A percentile compares a stretch with the other conserved stretches of the same genome.
These are phyloP conservation scores for Laticauda laticaudata DNA, from an alignment of 2,113 vertebrate species.

Conservation along the genomic window DNA sequence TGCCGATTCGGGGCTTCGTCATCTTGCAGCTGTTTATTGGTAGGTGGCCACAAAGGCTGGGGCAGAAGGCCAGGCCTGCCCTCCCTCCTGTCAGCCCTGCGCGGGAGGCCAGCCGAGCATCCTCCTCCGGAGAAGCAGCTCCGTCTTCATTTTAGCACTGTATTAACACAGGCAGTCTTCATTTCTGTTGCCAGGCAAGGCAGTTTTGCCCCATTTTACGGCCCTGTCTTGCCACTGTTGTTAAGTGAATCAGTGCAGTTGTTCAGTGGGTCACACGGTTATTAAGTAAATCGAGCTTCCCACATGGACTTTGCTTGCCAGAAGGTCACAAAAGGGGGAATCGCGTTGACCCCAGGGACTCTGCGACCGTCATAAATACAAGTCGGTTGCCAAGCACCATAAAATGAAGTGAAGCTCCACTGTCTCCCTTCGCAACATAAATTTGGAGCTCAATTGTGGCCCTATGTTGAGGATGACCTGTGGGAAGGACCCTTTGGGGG, in stretches of 20 bases:
- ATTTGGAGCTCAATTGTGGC: no score
- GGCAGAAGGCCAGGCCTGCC: neutral
- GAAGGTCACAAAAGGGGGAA: neutral
- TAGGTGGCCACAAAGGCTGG: conserved; percentile 50
- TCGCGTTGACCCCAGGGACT: fast-evolving
- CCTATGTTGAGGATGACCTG: neutral
- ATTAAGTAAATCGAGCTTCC: neutral
- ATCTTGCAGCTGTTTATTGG: conserved; percentile 82
- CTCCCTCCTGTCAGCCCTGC: neutral
- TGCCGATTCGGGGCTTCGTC: conserved; percentile 72
- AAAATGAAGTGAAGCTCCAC: neutral
- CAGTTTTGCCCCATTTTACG: neutral
- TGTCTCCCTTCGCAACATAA: neutral
- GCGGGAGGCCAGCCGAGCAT: neutral
- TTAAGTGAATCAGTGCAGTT: neutral
- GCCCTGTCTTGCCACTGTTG: neutral
- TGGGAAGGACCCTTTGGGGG: neutral
- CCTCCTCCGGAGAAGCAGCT: fast-evolving
- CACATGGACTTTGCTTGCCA: neutral
- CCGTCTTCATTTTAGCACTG: neutral
- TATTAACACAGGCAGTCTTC: neutral
- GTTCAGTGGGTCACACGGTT: no score
- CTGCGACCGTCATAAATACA: neutral
- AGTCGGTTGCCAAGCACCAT: neutral
- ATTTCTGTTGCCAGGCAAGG: neutral